Conservation (phyloP, 2,113 vertebrate genomes). For the Notechis scutatus region DNA sequence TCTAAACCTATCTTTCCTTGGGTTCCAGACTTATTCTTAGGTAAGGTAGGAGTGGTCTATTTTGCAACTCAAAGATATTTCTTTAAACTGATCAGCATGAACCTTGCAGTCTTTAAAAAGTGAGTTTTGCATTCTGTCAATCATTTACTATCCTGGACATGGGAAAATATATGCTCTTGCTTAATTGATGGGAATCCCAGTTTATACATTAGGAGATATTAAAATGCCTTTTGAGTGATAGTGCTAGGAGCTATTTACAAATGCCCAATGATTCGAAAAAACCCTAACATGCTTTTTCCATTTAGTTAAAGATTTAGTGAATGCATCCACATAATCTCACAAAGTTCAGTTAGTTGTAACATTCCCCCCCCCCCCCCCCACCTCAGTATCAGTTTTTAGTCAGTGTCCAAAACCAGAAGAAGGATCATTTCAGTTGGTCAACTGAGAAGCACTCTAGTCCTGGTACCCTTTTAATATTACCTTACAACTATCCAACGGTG, state of each 20-base stretch:
- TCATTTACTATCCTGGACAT: background rate
- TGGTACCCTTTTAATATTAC: background rate
- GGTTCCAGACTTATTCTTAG: background rate
- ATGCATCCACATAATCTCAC: background rate
- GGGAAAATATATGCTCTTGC: background rate
- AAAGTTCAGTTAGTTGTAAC: background rate
- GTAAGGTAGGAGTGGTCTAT: background rate
- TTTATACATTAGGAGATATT: background rate
- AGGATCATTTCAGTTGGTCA: background rate
- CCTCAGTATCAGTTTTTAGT: background rate
- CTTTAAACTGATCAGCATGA: background rate
- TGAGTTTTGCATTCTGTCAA: background rate
- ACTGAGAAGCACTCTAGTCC: background rate
- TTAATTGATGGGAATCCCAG: background rate
- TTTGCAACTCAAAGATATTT: background rate
- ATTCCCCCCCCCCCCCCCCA: background rate
- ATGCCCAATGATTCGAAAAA: background rate
- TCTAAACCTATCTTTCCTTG: background rate
- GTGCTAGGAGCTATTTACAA: background rate
- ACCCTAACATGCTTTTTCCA: background rate
- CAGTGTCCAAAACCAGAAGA: background rate
- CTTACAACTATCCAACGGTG: background rate
- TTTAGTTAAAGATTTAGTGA: background rate
- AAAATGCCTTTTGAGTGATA: background rate
- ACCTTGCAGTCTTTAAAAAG: background rate